Base-by-base conservation (phyloP, 2,888 invertebrate genomes). In the Galerucella calmariensis region DNA sequence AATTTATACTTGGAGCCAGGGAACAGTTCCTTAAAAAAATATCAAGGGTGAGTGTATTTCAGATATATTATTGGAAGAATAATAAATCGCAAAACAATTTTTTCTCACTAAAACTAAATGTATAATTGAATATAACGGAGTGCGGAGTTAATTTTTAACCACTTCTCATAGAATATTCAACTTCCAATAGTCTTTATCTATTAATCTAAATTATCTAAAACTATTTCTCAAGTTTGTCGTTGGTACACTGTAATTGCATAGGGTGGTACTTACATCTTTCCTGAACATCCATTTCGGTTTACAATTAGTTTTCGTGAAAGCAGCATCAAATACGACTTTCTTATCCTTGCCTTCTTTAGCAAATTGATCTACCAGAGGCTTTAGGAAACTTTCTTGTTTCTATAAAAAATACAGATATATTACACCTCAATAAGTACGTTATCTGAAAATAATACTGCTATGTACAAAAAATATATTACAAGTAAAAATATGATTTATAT, bases 291-390 rank as follows among this genome's bases (percentile, higher is more conserved):
- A 97, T 88, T 95, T 96, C 10, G 96, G 95, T 86, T 97, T 97
- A 84, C 94, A 91, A 87, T 98, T 97, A n/a, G 97, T 94, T 89
- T 98, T 99, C 79, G 97, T 96, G 90, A 99, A 99, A 86, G 95
- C 94, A 77, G 95, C 96, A 88, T 97, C 96, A 85, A 99, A 97
- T 58, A 92, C 91, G 80, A 97, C 96, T 88, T 96, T 96, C 88
- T 97, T 97, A 88, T 98, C 98, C 88, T 97, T 97, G 83, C 98
- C 95, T 92, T 99, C 95, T 88, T 97, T 95, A 81, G 95, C 95
- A 86, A 94, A 94, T 89, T 96, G 94, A 90, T 99, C 98, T 84
- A 97, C 93, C 85, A 99, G 90, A 77, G 97, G 97, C 88, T 95
- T 96, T 88, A 97, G 91, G 93, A 97, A 99, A 77, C 94, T 91